phyloP scores from a whole-genome alignment of 2,113 vertebrate genomes.

The Carassius carassius region DNA sequence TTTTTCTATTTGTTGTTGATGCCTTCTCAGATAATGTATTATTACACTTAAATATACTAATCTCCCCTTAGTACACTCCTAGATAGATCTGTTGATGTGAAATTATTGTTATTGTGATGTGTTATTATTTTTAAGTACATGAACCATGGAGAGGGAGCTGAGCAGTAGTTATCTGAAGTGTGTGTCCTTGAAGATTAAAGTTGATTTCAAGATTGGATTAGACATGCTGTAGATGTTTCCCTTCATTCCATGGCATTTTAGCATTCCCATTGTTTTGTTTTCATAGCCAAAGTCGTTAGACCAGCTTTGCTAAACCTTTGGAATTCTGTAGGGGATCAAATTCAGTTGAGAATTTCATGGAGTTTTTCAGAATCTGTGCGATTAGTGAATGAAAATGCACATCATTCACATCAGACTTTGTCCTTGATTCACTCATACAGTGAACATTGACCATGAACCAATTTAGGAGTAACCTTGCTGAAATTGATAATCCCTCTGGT shows the following conservation, averaged over 20 bases:
- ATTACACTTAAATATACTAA: neutral
- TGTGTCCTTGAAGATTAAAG: neutral
- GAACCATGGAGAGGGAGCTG: neutral
- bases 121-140: neutral
- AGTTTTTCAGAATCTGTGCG: neutral
- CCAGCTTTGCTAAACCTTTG: neutral
- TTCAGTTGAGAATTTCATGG: neutral
- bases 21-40: neutral
- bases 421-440: neutral
- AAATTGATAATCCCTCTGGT: slow-evolving; percentile 48
- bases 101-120: neutral
- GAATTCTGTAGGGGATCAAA: neutral
- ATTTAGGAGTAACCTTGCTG: slow-evolving; percentile 46
- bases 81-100: slow-evolving; percentile 5
- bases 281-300: neutral
- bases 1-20: neutral
- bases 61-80: neutral
- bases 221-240: neutral
- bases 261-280: neutral
- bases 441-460: neutral
- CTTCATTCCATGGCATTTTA: neutral
- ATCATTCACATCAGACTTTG: too few species aligned
- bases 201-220: neutral
- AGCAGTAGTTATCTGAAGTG: neutral
- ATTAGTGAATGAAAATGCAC: neutral